Percentiles rank a stretch among this genome's conserved stretches.
Evolutionary conservation across 2,888 invertebrate species (phyloP).

Genomic region (Drosophila tanythrix): DNA sequence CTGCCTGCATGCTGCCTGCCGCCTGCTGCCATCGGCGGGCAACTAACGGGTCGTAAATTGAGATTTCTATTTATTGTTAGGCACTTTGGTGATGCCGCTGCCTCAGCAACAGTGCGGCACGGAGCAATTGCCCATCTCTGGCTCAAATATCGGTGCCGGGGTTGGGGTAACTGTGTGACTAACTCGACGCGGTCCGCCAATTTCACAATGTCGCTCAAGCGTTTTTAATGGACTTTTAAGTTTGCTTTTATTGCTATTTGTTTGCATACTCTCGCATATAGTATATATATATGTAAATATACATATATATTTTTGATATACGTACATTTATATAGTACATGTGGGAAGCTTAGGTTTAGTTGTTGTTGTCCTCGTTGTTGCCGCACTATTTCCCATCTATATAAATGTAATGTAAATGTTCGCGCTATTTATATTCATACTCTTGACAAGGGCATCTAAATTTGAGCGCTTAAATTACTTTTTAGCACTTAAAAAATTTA

Average conservation of each 20-base stretch:
- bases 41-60: constrained; percentile 78
- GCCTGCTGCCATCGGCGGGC: constrained; percentile 26
- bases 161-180: constrained; percentile 37
- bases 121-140: constrained; percentile 16
- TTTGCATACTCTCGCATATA: constrained; percentile 38
- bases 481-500: not conserved
- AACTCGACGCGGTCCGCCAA: constrained; percentile 64
- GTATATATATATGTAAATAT: not conserved
- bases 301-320: not conserved
- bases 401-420: constrained; percentile 18
- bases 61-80: constrained; percentile 79
- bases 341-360: constrained; percentile 26
- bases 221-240: constrained; percentile 82
- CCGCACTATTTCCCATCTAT: constrained; percentile 25
- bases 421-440: constrained; percentile 9
- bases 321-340: not conserved
- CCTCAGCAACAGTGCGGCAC: constrained; percentile 24
- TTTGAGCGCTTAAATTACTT: not conserved
- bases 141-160: constrained; percentile 37
- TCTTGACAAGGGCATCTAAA: not conserved
- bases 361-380: constrained; percentile 11
- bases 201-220: constrained; percentile 71
- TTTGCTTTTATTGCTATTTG: constrained; percentile 69
- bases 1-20: not conserved
- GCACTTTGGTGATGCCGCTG: constrained; percentile 52